Conservation (phyloP, 2,888 invertebrate species). For the Cistogaster globosa region DNA sequence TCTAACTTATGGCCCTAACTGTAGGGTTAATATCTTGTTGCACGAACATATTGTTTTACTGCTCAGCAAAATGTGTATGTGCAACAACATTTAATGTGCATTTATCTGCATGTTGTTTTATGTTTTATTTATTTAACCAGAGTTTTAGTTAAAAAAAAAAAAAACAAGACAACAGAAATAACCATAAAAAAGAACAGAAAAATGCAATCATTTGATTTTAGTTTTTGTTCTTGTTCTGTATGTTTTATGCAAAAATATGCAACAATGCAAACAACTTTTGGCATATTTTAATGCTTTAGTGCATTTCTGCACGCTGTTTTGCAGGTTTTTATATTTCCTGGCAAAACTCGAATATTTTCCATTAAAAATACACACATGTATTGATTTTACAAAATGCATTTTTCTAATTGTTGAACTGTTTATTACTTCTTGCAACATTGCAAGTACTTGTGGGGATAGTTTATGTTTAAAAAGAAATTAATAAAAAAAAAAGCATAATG, state of each 20-base stretch:
- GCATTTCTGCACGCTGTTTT: conserved; percentile 14
- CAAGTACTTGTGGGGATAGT: background rate
- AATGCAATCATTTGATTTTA: conserved; percentile 53
- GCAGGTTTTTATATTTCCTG: conserved; percentile 56
- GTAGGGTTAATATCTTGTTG: background rate
- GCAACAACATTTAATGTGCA: background rate
- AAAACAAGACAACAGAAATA: conserved; percentile 27
- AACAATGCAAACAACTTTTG: conserved; percentile 58
- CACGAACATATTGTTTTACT: background rate
- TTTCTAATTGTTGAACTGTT: conserved; percentile 27
- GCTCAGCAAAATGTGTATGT: background rate
- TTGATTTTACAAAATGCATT: conserved; percentile 37
- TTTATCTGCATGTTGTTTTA: conserved; percentile 39
- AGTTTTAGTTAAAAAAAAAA: conserved; percentile 36
- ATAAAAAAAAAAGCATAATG: background rate
- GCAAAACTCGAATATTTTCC: conserved; percentile 60
- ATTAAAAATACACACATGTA: conserved; percentile 49
- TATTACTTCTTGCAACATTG: background rate
- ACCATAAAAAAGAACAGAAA: conserved; percentile 33
- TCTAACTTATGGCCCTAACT: background rate
- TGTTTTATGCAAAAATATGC: conserved; percentile 63
- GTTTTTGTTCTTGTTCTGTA: conserved; percentile 19
- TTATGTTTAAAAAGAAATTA: background rate
- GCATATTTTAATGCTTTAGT: conserved; percentile 61
- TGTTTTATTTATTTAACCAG: conserved; percentile 61